These are phyloP conservation scores for Gorsachius magnificus DNA, from an alignment of 2,797 vertebrate species.

Conservation along the genomic window DNA sequence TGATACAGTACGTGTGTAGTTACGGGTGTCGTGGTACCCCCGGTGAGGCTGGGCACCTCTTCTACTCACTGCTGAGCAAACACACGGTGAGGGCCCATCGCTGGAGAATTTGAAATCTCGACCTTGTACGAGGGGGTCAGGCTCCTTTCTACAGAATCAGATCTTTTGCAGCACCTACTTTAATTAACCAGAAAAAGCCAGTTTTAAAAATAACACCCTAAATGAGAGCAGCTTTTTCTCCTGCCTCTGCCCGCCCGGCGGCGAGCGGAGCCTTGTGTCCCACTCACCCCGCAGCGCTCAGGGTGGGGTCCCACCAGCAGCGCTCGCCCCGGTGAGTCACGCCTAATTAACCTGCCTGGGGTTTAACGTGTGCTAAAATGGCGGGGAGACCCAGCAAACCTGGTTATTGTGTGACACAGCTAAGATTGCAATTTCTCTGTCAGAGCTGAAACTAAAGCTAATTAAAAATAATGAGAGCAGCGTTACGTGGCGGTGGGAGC, in stretches of 20 bases:
- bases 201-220: neutral
- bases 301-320: neutral
- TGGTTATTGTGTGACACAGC: neutral
- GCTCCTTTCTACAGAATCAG: neutral
- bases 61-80: neutral
- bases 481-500: neutral
- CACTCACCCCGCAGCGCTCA: rapidly evolving
- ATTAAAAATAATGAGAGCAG: neutral
- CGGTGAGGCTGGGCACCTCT: rapidly evolving
- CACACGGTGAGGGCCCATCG: rapidly evolving
- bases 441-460: neutral
- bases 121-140: rapidly evolving
- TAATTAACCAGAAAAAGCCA: neutral
- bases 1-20: neutral
- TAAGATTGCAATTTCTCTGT: neutral
- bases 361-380: neutral
- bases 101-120: neutral
- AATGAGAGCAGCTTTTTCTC: neutral
- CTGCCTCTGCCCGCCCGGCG: rapidly evolving
- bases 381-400: neutral
- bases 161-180: neutral
- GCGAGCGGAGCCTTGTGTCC: neutral
- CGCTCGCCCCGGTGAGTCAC: rapidly evolving
- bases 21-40: rapidly evolving
- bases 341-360: neutral